Evolutionary conservation across 2,797 vertebrate species (phyloP), one percentile per base, ranked within the genome.

Genomic region (Aldrovandia affinis): DNA sequence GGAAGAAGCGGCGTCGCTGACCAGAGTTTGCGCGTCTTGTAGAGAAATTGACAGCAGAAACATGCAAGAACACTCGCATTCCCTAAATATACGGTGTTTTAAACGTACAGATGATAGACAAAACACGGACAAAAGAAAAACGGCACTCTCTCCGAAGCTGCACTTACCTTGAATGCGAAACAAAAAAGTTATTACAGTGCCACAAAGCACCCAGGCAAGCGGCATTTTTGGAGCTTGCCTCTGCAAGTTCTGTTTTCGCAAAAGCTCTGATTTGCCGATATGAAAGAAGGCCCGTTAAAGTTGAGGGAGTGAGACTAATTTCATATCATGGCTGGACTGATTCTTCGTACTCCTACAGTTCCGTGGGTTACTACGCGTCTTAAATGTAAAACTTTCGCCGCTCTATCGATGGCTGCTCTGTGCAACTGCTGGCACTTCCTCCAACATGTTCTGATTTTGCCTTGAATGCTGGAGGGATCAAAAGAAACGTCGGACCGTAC

Each of bases 401-500:
- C 15, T 52, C n/a, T 83, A 84, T 25, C 22, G 63, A 0, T 82
- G 75, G 61, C 50, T 39, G 78, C 55, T 63, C 78, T 25, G 15
- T 61, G 77, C 68, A 85, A 39, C 75, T 78, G 75, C 79, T 83
- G 1, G 55, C 50, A 3, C 80, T 61, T 75, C 87, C 90, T 92
- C 90, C 92, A 93, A 90, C 94, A 91, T 94, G 92, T 94, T 95
- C 91, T 94, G 94, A 88, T 91, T 88, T 2, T 80, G 78, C 36
- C 87, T 86, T 83, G 52, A 83, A 83, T 88, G 81, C 89, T 63
- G 92, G 55, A 84, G 88, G 88, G 79, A 92, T 88, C 91, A 93
- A 94, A 93, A 94, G 92, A 90, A 87, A 91, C 92, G 90, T 90
- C 88, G 95, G 95, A 65, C 80, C 75, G 93, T 92, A 95, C 95